Evolutionary conservation across 1,140 invertebrate species (phyloP), one percentile per base, ranked within the genome.

Genomic region (Drosophila nigrodunni): DNA sequence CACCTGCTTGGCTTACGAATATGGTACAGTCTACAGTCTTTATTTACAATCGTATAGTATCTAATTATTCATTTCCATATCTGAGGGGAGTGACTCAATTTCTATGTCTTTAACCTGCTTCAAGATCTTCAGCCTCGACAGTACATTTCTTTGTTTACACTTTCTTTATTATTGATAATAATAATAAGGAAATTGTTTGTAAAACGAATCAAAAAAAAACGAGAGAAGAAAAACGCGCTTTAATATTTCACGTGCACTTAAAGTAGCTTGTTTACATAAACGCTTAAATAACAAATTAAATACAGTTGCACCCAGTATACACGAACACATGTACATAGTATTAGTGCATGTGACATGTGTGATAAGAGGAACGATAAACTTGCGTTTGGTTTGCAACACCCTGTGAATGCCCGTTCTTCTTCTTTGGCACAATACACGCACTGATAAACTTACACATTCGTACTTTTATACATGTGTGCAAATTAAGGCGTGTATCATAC

Each of bases 401-500:
- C 75, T 77, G 71, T 77, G 49, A 44, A 18, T 73, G 55, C 9
- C 62, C 37, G 58, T 44, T 21, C 59, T 58, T 49, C 47, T 59
- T 52, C 30, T 54, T 35, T 50, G 39, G 25, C 7, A 47, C 54
- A 58, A 44, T 64, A 43, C 50, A 70, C 58, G 25, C 58, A 52
- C 37, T 47, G 15, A 57, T 47, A 57, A 37, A 37, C 50, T 7
- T 30, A 57, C 49, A 70, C 49, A 15, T 61, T 61, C 21, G 34
- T 59, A 65, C 13, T 30, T 55, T 30, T 74, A 59, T 11, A 35
- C 13, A 74, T 75, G 59, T 83, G 69, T 64, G 79, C 74, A 78
- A 82, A 81, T 82, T 66, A 70, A 82, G 79, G 80, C 79, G 80
- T 82, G 79, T 78, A 74, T 64, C 21, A 43, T 43, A 39, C 43